phyloP scores from a whole-genome alignment of 2,797 vertebrate species.

The Gastrophryne carolinensis region DNA sequence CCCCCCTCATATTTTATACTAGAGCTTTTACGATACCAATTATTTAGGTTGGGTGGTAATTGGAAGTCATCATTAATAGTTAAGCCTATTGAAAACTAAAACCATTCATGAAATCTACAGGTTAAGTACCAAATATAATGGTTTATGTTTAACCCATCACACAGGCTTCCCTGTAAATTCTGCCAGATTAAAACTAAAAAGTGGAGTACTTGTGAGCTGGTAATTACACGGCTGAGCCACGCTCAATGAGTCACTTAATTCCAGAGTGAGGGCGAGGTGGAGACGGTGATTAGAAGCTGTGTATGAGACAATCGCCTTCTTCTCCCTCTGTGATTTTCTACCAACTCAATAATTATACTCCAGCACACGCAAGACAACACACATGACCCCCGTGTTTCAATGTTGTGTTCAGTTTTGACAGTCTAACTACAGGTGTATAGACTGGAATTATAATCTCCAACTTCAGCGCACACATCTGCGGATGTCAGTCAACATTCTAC shows the following conservation, averaged over 20 bases:
- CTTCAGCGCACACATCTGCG: too few species aligned
- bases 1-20: too few species aligned
- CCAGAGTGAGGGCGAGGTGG: not conserved
- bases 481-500: too few species aligned
- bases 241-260: constrained; percentile 36
- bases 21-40: too few species aligned
- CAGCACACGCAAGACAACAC: constrained; percentile 5
- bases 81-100: too few species aligned
- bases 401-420: not conserved
- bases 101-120: too few species aligned
- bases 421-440: not conserved
- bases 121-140: too few species aligned
- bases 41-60: too few species aligned
- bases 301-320: constrained; percentile 24
- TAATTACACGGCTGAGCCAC: constrained; percentile 10
- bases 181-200: not conserved
- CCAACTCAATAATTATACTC: constrained; percentile 23
- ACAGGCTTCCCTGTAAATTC: not conserved
- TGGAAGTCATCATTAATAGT: too few species aligned
- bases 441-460: not conserved
- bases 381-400: not conserved
- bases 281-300: constrained; percentile 16
- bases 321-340: constrained; percentile 9
- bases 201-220: not conserved
- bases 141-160: not conserved